Percentiles rank a stretch among this genome's conserved stretches.
Evolutionary conservation across 2,888 invertebrate genomes (phyloP).

Genomic region (Steinernema carpocapsae): DNA sequence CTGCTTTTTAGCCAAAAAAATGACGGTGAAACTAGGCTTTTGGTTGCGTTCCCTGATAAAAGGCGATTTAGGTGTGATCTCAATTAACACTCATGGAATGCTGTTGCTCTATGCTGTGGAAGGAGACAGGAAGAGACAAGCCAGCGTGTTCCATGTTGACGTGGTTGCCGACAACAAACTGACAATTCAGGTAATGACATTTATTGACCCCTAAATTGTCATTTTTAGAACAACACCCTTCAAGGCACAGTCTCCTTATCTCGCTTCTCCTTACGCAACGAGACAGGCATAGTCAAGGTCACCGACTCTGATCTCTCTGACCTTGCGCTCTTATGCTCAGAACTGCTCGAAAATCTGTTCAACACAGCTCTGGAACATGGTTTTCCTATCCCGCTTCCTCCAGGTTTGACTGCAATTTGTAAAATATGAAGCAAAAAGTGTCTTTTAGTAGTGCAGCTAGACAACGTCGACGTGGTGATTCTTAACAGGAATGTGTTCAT

Average conservation of each 20-base stretch:
- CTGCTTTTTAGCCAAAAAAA: slow-evolving; percentile 55
- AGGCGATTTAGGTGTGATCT: slow-evolving; percentile 46
- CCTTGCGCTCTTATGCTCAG: slow-evolving; percentile 51
- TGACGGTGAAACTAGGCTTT: slow-evolving; percentile 42
- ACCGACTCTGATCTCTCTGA: slow-evolving; percentile 50
- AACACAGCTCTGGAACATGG: slow-evolving; percentile 53
- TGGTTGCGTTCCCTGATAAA: background rate
- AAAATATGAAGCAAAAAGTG: too few species aligned
- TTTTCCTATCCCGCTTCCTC: slow-evolving; percentile 52
- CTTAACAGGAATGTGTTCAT: slow-evolving; percentile 50
- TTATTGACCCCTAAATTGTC: background rate
- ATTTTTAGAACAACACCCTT: slow-evolving; percentile 23
- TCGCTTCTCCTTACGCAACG: slow-evolving; percentile 13
- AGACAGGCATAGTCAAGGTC: slow-evolving; percentile 37
- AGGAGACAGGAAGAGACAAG: slow-evolving; percentile 48
- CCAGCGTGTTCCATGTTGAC: slow-evolving; percentile 55
- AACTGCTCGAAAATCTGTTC: slow-evolving; percentile 50
- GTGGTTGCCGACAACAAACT: slow-evolving; percentile 54
- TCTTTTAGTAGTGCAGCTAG: slow-evolving; percentile 52
- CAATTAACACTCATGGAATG: slow-evolving; percentile 50
- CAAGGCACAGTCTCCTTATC: slow-evolving; percentile 30
- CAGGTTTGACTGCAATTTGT: slow-evolving; percentile 36
- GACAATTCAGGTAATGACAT: slow-evolving; percentile 43
- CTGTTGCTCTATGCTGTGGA: slow-evolving; percentile 50
- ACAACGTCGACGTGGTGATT: slow-evolving; percentile 48